Conservation (phyloP, 53 echinoderm and acorn worm genomes). For the Luidia sarsii region DNA sequence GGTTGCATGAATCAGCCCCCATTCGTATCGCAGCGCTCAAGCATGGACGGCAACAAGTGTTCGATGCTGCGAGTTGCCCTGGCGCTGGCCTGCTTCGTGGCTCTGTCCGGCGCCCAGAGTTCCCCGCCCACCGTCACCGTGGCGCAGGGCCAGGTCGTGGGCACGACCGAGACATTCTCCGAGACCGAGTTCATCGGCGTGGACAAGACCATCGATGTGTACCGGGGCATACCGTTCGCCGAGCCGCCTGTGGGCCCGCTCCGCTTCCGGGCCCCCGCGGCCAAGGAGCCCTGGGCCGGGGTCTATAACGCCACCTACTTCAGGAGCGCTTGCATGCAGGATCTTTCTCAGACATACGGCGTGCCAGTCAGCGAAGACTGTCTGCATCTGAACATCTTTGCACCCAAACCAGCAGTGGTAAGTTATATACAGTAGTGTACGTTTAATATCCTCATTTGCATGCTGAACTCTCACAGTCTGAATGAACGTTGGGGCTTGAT, state of each 20-base stretch:
- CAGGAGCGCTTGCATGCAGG: constrained; percentile 1
- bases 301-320: constrained; percentile 68
- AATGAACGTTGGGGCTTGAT: not conserved
- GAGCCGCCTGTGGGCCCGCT: constrained; percentile 69
- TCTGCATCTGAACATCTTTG: constrained; percentile 56
- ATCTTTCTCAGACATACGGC: not conserved
- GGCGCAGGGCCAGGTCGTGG: constrained; percentile 53
- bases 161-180: too few species aligned
- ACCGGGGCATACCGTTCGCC: constrained; percentile 72
- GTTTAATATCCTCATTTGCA: not conserved
- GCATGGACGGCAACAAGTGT: too few species aligned
- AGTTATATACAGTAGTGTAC: not conserved
- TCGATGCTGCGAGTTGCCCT: too few species aligned
- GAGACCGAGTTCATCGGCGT: constrained; percentile 44
- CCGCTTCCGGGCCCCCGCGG: constrained; percentile 71
- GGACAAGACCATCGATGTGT: constrained; percentile 58
- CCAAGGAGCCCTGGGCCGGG: too few species aligned
- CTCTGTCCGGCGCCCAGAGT: not conserved
- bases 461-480: not conserved
- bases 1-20: too few species aligned
- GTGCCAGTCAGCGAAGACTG: constrained; percentile 60
- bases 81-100: not conserved
- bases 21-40: too few species aligned
- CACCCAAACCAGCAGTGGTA: not conserved
- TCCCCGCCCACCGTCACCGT: constrained; percentile 53